phyloP scores from a whole-genome alignment of 2,113 vertebrate genomes.

The Piprites chloris region DNA sequence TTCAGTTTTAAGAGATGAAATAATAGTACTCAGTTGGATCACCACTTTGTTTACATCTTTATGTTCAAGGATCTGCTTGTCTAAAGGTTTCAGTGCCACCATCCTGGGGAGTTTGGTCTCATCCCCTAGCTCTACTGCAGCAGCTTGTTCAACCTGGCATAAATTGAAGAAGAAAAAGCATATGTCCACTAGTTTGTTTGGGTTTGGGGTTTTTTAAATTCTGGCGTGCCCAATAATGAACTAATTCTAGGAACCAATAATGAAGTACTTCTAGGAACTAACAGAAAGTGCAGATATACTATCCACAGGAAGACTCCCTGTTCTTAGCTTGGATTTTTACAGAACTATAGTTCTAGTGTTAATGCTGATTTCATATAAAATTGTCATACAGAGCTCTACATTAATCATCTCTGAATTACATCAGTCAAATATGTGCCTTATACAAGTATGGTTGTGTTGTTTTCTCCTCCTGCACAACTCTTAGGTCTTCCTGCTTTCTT shows the following conservation, averaged over 20 bases:
- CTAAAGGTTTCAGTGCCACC: slow-evolving; percentile 69
- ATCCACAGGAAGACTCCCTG: not conserved
- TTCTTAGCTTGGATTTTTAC: not conserved
- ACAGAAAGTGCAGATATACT: not conserved
- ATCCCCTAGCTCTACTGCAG: slow-evolving; percentile 65
- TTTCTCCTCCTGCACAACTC: not conserved
- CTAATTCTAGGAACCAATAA: not conserved
- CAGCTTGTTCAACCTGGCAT: slow-evolving; percentile 76
- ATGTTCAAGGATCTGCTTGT: slow-evolving; percentile 79
- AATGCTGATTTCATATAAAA: not conserved
- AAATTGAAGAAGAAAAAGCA: not conserved
- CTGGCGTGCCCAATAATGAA: not conserved
- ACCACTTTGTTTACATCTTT: slow-evolving; percentile 80
- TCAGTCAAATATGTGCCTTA: not conserved
- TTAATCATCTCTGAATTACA: not conserved
- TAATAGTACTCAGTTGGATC: slow-evolving; percentile 72
- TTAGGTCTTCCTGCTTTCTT: not conserved
- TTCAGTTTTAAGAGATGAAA: slow-evolving; percentile 73
- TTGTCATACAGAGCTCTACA: not conserved
- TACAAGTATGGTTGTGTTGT: not conserved
- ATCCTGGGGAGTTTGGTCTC: slow-evolving; percentile 70
- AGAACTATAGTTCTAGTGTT: not conserved
- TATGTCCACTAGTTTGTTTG: not conserved
- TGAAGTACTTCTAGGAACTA: not conserved
- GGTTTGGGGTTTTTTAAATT: not conserved